These are phyloP conservation scores for Balanococcus diminutus DNA, from an alignment of 2,888 invertebrate genomes.

Conservation along the genomic window DNA sequence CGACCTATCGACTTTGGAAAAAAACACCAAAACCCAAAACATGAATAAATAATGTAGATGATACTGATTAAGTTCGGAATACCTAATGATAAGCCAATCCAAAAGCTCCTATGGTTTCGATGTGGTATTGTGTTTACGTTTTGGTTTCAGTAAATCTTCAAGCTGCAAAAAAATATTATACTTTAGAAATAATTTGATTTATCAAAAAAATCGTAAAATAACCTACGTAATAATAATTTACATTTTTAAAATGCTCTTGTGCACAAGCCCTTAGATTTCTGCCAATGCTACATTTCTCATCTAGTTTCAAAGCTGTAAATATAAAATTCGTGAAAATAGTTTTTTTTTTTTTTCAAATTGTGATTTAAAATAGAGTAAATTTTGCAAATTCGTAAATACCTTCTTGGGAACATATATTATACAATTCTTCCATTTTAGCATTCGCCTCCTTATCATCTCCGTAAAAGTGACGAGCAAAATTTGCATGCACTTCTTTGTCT, in stretches of 20 bases:
- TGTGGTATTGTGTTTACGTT: not conserved
- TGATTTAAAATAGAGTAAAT: not conserved
- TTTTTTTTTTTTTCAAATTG: not conserved
- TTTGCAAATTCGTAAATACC: not conserved
- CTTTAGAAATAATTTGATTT: too few species aligned
- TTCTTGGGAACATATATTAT: not conserved
- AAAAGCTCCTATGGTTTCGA: too few species aligned
- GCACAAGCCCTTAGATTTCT: not conserved
- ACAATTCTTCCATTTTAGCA: not conserved
- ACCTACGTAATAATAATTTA: not conserved
- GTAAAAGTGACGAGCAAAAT: not conserved
- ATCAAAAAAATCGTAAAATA: too few species aligned
- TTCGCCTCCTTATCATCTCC: not conserved
- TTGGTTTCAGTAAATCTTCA: not conserved
- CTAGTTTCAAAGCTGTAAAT: not conserved
- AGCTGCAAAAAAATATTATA: not conserved
- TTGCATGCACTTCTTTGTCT: not conserved
- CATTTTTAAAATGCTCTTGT: not conserved
- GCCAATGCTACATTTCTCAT: not conserved
- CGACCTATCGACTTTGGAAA: too few species aligned
- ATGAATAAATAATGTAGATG: too few species aligned
- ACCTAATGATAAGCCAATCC: too few species aligned
- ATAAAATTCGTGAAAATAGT: not conserved
- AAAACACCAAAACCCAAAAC: too few species aligned
- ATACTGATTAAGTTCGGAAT: too few species aligned